These are phyloP conservation scores for Heloderma charlesbogerti DNA, from an alignment of 2,113 vertebrate genomes.

Conservation along the genomic window DNA sequence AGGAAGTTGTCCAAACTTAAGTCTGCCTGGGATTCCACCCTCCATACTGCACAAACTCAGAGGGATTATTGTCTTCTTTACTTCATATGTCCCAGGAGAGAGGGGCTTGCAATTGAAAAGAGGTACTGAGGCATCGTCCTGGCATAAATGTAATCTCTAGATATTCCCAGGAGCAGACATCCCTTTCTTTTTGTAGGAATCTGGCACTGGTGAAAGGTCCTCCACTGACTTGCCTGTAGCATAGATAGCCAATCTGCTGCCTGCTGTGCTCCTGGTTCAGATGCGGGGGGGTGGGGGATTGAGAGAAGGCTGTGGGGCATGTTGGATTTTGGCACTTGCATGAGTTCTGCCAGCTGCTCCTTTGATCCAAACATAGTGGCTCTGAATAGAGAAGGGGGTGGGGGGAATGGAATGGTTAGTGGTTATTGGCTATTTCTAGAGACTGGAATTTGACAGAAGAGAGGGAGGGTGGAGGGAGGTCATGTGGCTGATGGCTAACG, in stretches of 20 bases:
- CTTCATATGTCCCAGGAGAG: too few relatives aligned
- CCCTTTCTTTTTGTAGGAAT: neutral
- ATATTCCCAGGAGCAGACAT: too few relatives aligned
- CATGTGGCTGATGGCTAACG: neutral
- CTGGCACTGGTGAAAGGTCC: neutral
- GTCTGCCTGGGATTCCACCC: neutral
- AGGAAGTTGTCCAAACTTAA: neutral
- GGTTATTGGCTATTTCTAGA: neutral
- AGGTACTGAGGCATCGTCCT: neutral
- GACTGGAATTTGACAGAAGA: neutral
- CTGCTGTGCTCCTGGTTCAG: neutral
- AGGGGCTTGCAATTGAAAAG: neutral
- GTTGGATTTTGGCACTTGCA: neutral
- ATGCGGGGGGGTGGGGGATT: neutral
- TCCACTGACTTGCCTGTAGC: too few relatives aligned
- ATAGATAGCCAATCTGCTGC: neutral
- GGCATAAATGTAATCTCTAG: neutral
- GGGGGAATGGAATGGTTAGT: neutral
- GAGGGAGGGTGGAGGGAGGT: neutral
- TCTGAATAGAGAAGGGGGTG: neutral
- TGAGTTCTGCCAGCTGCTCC: neutral
- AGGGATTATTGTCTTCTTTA: neutral
- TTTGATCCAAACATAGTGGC: neutral
- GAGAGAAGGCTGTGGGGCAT: neutral
- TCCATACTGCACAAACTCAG: neutral